Evolutionary conservation across 2,113 vertebrate species (phyloP), one percentile per base, ranked within the genome.

Genomic region (Thunnus thynnus): DNA sequence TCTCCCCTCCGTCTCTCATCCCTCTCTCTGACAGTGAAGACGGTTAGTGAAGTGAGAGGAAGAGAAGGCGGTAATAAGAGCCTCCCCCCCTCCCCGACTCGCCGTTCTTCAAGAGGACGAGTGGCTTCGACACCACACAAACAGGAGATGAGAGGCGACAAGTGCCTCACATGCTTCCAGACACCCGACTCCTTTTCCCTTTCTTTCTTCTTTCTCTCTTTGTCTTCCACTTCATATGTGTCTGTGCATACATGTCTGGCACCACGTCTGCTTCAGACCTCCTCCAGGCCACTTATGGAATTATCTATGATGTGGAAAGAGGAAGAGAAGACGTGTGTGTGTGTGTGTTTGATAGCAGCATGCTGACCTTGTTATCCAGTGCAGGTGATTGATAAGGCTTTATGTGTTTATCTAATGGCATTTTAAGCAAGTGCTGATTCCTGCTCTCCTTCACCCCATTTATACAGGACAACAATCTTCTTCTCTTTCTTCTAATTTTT

Each of bases 321-420:
- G n/a, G 20, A 48, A 1, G 41, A 54, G 27, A 22, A 36, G 51
- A 25, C 30, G 48, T 32, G 54, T 44, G 57, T 66, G 48, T 74
- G 25, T 61, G 67, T 64, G 50, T 79, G 41, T 36, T 48, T 44
- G 12, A 41, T 32, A 16, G 61, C 48, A 64, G 36, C 46, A 46
- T 14, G 1, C 20, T 17, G 22, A 70, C 56, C 30, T 64, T 47
- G 13, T 51, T 52, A 2, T 62, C 44, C 47, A 14, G 5, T 44
- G 61, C 63, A 71, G 61, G 48, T 79, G 78, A 80, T 58, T 82
- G 3, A 80, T 83, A 17, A n/a, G 5, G 2, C 65, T 48, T 58
- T 56, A 18, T 57, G 73, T 76, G 58, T 80, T 57, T 32, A 5
- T 14, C 46, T 80, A 61, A 83, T 47, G 51, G 27, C 30, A 36